Percentiles rank a stretch among this genome's conserved stretches.
phyloP scores from a whole-genome alignment of 2,113 vertebrate species.

The Heterocephalus glaber region DNA sequence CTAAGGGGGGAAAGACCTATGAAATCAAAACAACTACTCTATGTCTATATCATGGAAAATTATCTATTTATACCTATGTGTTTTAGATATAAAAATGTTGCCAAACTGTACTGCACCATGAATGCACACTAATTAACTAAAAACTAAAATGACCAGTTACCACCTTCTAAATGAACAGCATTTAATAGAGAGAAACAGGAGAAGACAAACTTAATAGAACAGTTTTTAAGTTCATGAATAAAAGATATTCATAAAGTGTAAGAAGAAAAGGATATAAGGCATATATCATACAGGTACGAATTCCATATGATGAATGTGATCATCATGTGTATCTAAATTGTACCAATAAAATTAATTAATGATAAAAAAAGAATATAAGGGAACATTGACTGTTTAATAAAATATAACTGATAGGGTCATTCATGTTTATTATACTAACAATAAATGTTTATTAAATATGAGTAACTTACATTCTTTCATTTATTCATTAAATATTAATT shows the following conservation, averaged over 20 bases:
- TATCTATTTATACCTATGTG: constrained; percentile 61
- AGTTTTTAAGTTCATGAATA: constrained; percentile 56
- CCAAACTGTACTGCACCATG: constrained; percentile 16
- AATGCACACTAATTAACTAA: constrained; percentile 46
- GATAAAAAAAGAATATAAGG: background rate
- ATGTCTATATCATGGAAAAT: constrained; percentile 54
- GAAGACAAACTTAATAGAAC: constrained; percentile 7
- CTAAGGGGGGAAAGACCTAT: background rate
- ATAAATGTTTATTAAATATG: constrained; percentile 39
- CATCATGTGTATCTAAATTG: no score
- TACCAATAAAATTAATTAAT: no score
- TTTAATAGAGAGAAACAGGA: constrained; percentile 48
- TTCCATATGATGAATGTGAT: no score
- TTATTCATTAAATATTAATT: constrained; percentile 28
- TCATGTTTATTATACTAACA: constrained; percentile 52
- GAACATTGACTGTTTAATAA: constrained; percentile 43
- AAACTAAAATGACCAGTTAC: constrained; percentile 33
- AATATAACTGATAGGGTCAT: background rate
- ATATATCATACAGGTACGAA: background rate
- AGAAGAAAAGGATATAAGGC: background rate
- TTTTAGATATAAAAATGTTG: constrained; percentile 56
- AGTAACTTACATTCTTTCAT: constrained; percentile 31
- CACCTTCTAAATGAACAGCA: constrained; percentile 39
- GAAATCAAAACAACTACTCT: constrained; percentile 66
- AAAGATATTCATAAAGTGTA: constrained; percentile 42